phyloP scores from a whole-genome alignment of 2,113 vertebrate genomes.

The Panurus biarmicus region DNA sequence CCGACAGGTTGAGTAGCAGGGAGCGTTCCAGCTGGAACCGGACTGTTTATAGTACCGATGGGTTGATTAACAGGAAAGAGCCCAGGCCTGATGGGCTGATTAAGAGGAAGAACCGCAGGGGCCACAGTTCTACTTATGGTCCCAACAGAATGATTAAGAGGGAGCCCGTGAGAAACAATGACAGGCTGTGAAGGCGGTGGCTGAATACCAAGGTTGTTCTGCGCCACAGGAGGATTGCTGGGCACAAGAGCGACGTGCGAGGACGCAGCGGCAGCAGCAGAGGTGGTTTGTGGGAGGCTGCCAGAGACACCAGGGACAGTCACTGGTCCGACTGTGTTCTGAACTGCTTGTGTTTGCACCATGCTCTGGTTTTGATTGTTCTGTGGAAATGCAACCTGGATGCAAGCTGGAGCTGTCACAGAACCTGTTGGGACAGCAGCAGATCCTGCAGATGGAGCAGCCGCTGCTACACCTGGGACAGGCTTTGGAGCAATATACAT shows the following conservation, averaged over 20 bases:
- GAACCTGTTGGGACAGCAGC: neutral
- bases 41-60: slow-evolving; percentile 32
- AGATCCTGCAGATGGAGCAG: neutral
- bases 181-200: slow-evolving; percentile 57
- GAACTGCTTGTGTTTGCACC: slow-evolving; percentile 27
- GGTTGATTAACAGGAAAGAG: slow-evolving; percentile 67
- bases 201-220: slow-evolving; percentile 58
- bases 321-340: neutral
- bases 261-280: neutral
- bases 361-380: slow-evolving; percentile 55
- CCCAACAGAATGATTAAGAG: slow-evolving; percentile 66
- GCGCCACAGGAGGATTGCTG: slow-evolving; percentile 67
- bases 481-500: slow-evolving; percentile 73
- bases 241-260: slow-evolving; percentile 73
- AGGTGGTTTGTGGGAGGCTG: slow-evolving; percentile 34
- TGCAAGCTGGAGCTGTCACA: neutral
- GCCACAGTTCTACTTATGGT: slow-evolving; percentile 58
- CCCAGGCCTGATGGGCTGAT: slow-evolving; percentile 38
- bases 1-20: slow-evolving; percentile 59
- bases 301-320: slow-evolving; percentile 45
- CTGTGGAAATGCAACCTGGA: slow-evolving; percentile 68
- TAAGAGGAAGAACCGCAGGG: slow-evolving; percentile 60
- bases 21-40: slow-evolving; percentile 40
- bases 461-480: neutral
- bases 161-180: slow-evolving; percentile 70